A percentile compares a stretch with the other conserved stretches of the same genome.
Conservation (phyloP, 2,888 invertebrate genomes). For the Hartigia nigra region DNA sequence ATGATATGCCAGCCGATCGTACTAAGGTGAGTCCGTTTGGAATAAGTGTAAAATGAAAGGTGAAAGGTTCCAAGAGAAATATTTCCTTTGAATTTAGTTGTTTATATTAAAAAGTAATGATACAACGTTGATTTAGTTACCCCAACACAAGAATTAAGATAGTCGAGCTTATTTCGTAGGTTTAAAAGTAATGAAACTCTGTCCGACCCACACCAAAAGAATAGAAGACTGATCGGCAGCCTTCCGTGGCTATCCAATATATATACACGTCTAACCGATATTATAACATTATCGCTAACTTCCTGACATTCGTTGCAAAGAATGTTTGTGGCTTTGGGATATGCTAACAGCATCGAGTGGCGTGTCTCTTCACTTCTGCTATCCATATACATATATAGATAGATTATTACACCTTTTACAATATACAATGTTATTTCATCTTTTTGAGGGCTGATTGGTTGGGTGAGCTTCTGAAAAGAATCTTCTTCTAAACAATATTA, state of each 20-base stretch:
- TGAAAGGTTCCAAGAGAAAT: background rate
- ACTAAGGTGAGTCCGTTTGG: no score
- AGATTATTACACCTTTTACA: background rate
- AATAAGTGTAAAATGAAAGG: background rate
- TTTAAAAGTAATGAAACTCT: constrained; percentile 37
- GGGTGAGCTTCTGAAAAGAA: background rate
- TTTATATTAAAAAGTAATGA: constrained; percentile 47
- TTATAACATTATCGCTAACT: constrained; percentile 15
- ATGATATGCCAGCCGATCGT: no score
- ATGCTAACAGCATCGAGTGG: background rate
- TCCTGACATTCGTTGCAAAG: constrained; percentile 10
- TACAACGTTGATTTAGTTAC: constrained; percentile 47
- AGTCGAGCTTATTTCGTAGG: constrained; percentile 32
- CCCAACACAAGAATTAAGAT: constrained; percentile 43
- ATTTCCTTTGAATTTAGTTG: background rate
- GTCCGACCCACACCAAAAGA: constrained; percentile 34
- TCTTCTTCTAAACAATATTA: background rate
- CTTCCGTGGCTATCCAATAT: constrained; percentile 24
- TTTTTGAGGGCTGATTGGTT: background rate
- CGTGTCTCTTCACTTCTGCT: background rate
- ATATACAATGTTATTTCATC: background rate
- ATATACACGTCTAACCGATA: constrained; percentile 22
- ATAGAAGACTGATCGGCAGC: constrained; percentile 22
- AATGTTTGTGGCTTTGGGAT: constrained; percentile 18
- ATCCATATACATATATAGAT: background rate